These are phyloP conservation scores for Polydrusus tereticollis DNA, from an alignment of 2,888 invertebrate genomes.

Conservation along the genomic window DNA sequence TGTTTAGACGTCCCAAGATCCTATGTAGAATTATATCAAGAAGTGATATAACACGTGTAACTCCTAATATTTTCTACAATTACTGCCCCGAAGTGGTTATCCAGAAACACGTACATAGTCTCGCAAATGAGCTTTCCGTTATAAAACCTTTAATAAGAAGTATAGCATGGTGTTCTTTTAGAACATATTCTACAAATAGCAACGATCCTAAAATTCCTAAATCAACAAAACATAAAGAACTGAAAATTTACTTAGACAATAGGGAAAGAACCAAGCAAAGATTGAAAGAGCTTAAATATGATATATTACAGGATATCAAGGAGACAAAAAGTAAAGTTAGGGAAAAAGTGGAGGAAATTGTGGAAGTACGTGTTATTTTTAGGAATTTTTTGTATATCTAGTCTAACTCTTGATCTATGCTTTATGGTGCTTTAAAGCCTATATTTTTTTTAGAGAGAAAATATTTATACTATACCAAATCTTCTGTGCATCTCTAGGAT, in stretches of 20 bases:
- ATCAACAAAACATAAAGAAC: conserved; percentile 46
- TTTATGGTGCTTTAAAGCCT: neutral
- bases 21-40: neutral
- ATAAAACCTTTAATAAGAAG: neutral
- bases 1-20: neutral
- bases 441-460: conserved; percentile 75
- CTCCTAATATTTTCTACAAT: neutral
- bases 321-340: conserved; percentile 80
- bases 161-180: neutral
- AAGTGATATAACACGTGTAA: neutral
- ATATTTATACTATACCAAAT: conserved; percentile 95
- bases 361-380: conserved; percentile 73
- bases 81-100: neutral
- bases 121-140: neutral
- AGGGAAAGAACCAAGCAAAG: conserved; percentile 72
- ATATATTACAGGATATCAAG: conserved; percentile 78
- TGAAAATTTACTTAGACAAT: conserved; percentile 68
- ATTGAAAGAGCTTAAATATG: conserved; percentile 73
- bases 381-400: no score
- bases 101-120: neutral
- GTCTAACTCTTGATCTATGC: no score
- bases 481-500: conserved; percentile 89
- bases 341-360: conserved; percentile 80
- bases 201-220: conserved; percentile 20
- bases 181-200: conserved; percentile 31